Evolutionary conservation across 2,888 invertebrate genomes (phyloP).

Genomic region (Parelbella ahira): DNA sequence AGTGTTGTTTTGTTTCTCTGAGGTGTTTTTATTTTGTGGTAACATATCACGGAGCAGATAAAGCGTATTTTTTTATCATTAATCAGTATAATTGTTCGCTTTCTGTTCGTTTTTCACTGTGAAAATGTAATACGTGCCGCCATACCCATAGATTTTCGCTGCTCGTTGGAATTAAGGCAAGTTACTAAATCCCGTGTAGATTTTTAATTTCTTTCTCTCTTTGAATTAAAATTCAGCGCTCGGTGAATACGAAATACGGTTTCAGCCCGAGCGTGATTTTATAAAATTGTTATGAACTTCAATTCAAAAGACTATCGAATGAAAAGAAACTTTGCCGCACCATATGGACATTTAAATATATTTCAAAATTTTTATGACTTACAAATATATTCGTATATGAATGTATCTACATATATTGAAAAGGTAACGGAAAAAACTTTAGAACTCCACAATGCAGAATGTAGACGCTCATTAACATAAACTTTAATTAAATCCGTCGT

Average conservation of each 20-base stretch:
- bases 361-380: constrained; percentile 2
- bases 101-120: too few species aligned
- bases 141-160: too few species aligned
- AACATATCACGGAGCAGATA: too few species aligned
- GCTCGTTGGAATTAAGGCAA: constrained; percentile 12
- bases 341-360: constrained; percentile 18
- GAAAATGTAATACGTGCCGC: too few species aligned
- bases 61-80: too few species aligned
- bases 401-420: constrained; percentile 10
- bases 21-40: too few species aligned
- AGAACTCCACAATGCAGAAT: constrained; percentile 9
- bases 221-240: constrained; percentile 54
- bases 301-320: constrained; percentile 24
- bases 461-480: constrained; percentile 36
- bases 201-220: constrained; percentile 61
- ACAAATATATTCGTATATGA: constrained; percentile 3
- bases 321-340: constrained; percentile 24
- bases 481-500: constrained; percentile 36
- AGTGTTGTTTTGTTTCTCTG: too few species aligned
- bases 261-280: constrained; percentile 43
- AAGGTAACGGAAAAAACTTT: constrained; percentile 13
- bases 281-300: constrained; percentile 37
- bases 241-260: constrained; percentile 49
- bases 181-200: constrained; percentile 49
- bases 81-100: background rate